phyloP scores from a whole-genome alignment of 2,888 invertebrate species.

The Pterobdella sp. region DNA sequence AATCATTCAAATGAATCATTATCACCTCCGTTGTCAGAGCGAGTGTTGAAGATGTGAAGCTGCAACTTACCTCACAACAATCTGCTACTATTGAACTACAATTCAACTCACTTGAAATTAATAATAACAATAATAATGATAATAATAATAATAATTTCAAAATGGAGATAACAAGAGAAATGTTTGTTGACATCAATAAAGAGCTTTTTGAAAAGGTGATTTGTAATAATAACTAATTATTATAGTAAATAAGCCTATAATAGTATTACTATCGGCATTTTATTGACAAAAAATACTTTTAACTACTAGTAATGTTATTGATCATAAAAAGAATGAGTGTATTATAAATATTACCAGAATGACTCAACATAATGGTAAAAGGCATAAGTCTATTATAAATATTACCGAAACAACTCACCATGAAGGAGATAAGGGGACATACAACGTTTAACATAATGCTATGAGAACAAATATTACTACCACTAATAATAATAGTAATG shows the following conservation, averaged over 20 bases:
- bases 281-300: too few species aligned
- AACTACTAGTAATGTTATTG: too few species aligned
- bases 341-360: too few species aligned
- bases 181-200: conserved; percentile 52
- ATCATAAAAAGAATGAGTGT: too few species aligned
- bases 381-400: background rate
- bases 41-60: background rate
- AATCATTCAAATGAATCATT: background rate
- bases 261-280: too few species aligned
- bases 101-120: conserved; percentile 43
- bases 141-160: conserved; percentile 36
- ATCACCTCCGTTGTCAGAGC: background rate
- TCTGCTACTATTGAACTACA: conserved; percentile 43
- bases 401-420: background rate
- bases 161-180: conserved; percentile 46
- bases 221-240: background rate
- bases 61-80: conserved; percentile 43
- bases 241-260: too few species aligned
- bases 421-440: background rate
- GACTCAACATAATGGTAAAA: too few species aligned
- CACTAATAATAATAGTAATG: background rate
- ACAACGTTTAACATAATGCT: background rate
- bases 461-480: background rate
- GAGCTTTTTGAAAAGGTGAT: conserved; percentile 51
- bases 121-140: background rate